phyloP scores from a whole-genome alignment of 2,797 vertebrate species.

The Danio choprae region DNA sequence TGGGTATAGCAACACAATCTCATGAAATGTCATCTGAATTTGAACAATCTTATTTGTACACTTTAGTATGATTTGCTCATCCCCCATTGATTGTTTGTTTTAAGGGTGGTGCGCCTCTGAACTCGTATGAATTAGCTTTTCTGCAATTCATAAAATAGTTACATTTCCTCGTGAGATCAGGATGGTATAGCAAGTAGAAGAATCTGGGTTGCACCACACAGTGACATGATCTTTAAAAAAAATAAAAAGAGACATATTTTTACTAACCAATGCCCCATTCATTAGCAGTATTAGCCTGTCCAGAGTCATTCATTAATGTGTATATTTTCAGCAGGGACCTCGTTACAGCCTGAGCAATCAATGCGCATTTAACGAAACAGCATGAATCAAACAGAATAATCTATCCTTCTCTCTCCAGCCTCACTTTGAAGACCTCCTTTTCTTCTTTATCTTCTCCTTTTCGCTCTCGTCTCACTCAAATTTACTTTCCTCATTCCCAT shows the following conservation, averaged over 20 bases:
- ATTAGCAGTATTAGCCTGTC: slow-evolving; percentile 5
- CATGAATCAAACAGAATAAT: slow-evolving; percentile 45
- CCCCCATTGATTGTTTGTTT: too few relatives aligned
- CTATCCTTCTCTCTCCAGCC: slow-evolving; percentile 20
- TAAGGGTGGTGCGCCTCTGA: too few relatives aligned
- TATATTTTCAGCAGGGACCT: slow-evolving; percentile 1
- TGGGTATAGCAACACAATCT: too few relatives aligned
- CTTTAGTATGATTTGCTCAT: too few relatives aligned
- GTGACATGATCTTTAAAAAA: not conserved
- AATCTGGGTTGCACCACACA: not conserved
- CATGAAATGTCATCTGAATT: too few relatives aligned
- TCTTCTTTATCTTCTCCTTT: slow-evolving; percentile 10
- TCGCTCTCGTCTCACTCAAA: slow-evolving; percentile 8
- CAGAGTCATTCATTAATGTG: not conserved
- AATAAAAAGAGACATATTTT: not conserved
- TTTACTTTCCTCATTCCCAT: not conserved
- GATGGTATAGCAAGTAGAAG: not conserved
- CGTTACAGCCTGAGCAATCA: slow-evolving; percentile 26
- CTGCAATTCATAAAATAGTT: too few relatives aligned
- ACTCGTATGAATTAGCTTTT: too few relatives aligned
- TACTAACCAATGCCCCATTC: not conserved
- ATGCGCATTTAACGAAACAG: slow-evolving; percentile 48
- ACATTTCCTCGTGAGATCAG: too few relatives aligned
- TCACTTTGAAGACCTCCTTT: slow-evolving; percentile 10
- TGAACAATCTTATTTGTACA: too few relatives aligned